These are phyloP conservation scores for Acromyrmex charruanus DNA, from an alignment of 1,140 invertebrate species.

Conservation along the genomic window DNA sequence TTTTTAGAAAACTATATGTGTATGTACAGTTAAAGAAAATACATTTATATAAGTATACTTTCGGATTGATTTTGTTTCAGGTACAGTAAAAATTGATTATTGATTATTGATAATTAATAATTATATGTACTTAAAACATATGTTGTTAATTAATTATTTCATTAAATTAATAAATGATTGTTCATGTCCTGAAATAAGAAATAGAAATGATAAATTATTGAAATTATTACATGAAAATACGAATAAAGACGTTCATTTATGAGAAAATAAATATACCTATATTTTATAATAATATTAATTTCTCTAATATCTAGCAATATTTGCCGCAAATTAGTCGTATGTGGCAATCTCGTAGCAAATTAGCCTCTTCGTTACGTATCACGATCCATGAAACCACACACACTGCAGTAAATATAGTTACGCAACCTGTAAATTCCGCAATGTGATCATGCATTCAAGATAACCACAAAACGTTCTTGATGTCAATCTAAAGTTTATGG, in stretches of 20 bases:
- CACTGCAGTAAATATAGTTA: slow-evolving; percentile 30
- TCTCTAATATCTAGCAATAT: not conserved
- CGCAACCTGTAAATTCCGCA: slow-evolving; percentile 12
- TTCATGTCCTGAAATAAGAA: not conserved
- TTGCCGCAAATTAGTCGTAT: slow-evolving; percentile 9
- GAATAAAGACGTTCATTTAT: not conserved
- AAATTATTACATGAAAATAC: not conserved
- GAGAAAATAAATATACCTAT: not conserved
- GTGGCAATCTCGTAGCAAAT: slow-evolving; percentile 2
- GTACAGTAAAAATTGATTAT: slow-evolving; percentile 18
- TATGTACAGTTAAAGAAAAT: not conserved
- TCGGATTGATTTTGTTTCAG: not conserved
- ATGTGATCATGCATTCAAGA: not conserved
- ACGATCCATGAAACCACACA: slow-evolving; percentile 7
- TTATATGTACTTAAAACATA: not conserved
- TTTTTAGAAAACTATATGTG: not conserved
- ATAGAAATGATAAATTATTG: not conserved
- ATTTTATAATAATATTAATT: not conserved
- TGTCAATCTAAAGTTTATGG: slow-evolving; percentile 1
- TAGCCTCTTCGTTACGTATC: not conserved
- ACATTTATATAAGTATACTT: not conserved
- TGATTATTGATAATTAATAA: not conserved
- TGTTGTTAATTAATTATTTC: not conserved
- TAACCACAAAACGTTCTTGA: not conserved
- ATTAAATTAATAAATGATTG: not conserved